Evolutionary conservation across 2,113 vertebrate species (phyloP), one percentile per base, ranked within the genome.

Genomic region (Bubo blakistoni): DNA sequence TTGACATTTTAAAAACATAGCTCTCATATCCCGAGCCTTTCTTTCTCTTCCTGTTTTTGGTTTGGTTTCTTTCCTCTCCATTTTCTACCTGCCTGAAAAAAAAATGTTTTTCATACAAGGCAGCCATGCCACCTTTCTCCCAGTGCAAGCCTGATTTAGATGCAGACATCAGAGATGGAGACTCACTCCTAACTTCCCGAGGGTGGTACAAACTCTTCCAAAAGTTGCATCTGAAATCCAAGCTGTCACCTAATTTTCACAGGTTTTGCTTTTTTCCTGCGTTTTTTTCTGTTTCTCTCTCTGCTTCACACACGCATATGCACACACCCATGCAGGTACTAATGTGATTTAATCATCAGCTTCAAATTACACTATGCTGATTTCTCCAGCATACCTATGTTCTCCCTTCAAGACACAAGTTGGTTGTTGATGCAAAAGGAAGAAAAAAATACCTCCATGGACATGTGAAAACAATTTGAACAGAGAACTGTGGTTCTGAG

Each of bases 301-400:
- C 20, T 42, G 63, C 65, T 30, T 26, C 49, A 46, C 46, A 34
- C 59, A 29, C 0, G 0, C 0, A 3, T 24, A 9, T 3, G 55
- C 34, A 26, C 59, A 30, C 32, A 18, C 17, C 9, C 0, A 0
- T 20, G 77, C 40, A 40, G 65, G 19, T 3, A 25, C 46, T 15
- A 1, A 17, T 3, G 36, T 1, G 7, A 21, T 26, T 65, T 10
- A 70, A 65, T 14, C 29, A 11, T 16, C 8, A 0, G 29, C 38
- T 71, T 34, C 76, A 16, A 36, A n/a, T 26, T 36, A 34, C 42
- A 2, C 13, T 10, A 0, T 5, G 52, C 47, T 88, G 54, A 8
- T 18, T 58, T 47, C 36, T 22, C 26, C 74, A 25, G 66, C 11
- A 16, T 5, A 3, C 20, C 16, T 13, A 4, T 15, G 32, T 40